A percentile compares a stretch with the other conserved stretches of the same genome.
These are phyloP conservation scores for Gadopsis marmoratus DNA, from an alignment of 2,797 vertebrate genomes.

Conservation along the genomic window DNA sequence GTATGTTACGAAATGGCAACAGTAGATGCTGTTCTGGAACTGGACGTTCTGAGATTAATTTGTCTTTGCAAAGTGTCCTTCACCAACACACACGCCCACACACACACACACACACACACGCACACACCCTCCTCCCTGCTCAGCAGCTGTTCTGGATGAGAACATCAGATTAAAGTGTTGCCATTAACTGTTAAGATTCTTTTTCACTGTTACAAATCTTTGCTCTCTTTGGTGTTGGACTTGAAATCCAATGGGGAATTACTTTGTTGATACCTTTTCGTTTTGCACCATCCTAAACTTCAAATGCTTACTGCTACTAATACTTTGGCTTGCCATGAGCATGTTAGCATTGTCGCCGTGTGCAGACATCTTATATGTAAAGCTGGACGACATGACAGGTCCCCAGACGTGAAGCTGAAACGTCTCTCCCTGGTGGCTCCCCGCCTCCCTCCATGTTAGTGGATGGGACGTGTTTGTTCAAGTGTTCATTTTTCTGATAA, in stretches of 20 bases:
- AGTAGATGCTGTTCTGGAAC: slow-evolving; percentile 24
- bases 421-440: too few species aligned
- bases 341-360: too few species aligned
- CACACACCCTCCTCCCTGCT: slow-evolving; percentile 26
- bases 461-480: too few species aligned
- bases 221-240: not conserved
- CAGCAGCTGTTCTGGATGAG: slow-evolving; percentile 48
- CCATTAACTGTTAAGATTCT: slow-evolving; percentile 8
- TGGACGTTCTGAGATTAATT: slow-evolving; percentile 30
- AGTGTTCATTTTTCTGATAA: too few species aligned
- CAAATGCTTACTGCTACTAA: not conserved
- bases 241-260: slow-evolving; percentile 7
- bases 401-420: too few species aligned
- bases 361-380: too few species aligned
- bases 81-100: slow-evolving; percentile 26
- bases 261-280: not conserved
- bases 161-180: slow-evolving; percentile 25
- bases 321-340: too few species aligned
- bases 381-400: too few species aligned
- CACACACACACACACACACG: slow-evolving; percentile 8
- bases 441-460: too few species aligned
- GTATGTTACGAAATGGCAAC: slow-evolving; percentile 40
- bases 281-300: not conserved
- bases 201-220: slow-evolving; percentile 8
- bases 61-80: slow-evolving; percentile 50